Percentiles rank a stretch among this genome's conserved stretches.
phyloP scores from a whole-genome alignment of 2,888 invertebrate genomes.

The Thecophora atra region DNA sequence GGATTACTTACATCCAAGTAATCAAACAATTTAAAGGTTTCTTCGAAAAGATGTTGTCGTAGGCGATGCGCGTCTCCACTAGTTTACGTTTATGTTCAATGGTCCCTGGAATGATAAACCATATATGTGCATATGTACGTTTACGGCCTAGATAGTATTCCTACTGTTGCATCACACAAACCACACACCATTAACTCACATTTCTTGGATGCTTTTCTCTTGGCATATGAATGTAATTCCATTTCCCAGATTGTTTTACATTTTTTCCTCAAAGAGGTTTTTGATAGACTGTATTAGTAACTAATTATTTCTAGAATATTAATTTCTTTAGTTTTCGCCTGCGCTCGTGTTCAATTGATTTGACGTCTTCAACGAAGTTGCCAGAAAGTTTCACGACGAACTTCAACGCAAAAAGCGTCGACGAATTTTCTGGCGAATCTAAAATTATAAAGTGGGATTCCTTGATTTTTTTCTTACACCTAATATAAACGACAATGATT shows the following conservation, averaged over 20 bases:
- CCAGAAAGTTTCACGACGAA: too few species aligned
- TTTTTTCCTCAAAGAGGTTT: neutral
- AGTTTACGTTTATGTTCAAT: conserved; percentile 58
- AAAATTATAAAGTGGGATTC: too few species aligned
- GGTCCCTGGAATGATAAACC: conserved; percentile 53
- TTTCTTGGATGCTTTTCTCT: conserved; percentile 56
- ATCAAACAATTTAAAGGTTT: conserved; percentile 54
- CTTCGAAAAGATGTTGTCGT: conserved; percentile 57
- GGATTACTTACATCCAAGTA: conserved; percentile 60
- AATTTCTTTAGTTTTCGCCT: too few species aligned
- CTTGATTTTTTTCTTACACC: too few species aligned
- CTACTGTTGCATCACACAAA: neutral
- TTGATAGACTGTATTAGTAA: neutral
- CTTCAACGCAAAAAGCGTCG: too few species aligned
- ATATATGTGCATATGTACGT: neutral
- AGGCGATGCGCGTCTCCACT: conserved; percentile 58
- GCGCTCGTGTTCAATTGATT: neutral
- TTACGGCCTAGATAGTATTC: too few species aligned
- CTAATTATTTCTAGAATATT: conserved; percentile 4
- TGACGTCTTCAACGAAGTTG: too few species aligned
- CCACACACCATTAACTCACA: conserved; percentile 51
- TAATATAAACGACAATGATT: too few species aligned
- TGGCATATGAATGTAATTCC: conserved; percentile 63
- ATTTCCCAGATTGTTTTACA: conserved; percentile 42
- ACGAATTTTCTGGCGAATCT: too few species aligned